Evolutionary conservation across 2,113 vertebrate species (phyloP).

Genomic region (Osmerus mordax): DNA sequence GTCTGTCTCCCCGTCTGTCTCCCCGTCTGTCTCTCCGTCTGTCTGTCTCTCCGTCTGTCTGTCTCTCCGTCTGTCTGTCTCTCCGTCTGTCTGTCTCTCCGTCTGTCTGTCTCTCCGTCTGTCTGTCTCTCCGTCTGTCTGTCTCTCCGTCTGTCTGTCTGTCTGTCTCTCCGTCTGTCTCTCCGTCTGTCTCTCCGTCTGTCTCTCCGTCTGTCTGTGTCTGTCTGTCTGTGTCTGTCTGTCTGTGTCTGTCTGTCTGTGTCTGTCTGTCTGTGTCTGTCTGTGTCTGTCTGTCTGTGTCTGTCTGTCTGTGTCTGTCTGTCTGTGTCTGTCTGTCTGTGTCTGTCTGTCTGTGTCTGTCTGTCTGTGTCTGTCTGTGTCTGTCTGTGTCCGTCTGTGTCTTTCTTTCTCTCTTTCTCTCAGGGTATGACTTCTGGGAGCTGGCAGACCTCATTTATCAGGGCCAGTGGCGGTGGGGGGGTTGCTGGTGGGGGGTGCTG

Average conservation of each 20-base stretch:
- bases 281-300: constrained; percentile 4
- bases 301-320: neutral
- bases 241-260: neutral
- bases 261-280: constrained; percentile 1
- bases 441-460: constrained; percentile 60
- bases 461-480: constrained; percentile 52
- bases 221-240: too few relatives aligned
- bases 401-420: constrained; percentile 8
- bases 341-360: neutral
- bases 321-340: too few relatives aligned
- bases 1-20: constrained; percentile 14
- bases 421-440: constrained; percentile 55
- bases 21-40: neutral
- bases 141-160: neutral
- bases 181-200: neutral
- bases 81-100: neutral
- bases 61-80: constrained; percentile 6
- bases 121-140: too few relatives aligned
- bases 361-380: neutral
- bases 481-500: constrained; percentile 31
- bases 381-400: neutral
- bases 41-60: neutral
- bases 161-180: neutral
- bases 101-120: neutral
- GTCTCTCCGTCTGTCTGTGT: constrained; percentile 11